These are phyloP conservation scores for Ptychadena robeensis DNA, from an alignment of 2,797 vertebrate species.

Conservation along the genomic window DNA sequence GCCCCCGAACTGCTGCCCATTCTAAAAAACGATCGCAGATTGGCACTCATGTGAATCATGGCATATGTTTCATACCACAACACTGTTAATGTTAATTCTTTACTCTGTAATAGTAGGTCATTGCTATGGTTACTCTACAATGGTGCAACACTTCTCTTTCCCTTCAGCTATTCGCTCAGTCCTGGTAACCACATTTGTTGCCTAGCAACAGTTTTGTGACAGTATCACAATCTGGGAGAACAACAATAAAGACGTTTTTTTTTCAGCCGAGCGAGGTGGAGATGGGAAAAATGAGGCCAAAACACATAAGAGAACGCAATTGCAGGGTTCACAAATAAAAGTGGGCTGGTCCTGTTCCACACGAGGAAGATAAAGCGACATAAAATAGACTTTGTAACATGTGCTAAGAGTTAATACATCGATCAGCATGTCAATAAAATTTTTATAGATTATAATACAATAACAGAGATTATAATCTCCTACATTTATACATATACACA, in stretches of 20 bases:
- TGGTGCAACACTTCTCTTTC: constrained; percentile 81
- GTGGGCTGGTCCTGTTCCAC: neutral
- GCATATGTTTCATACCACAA: constrained; percentile 78
- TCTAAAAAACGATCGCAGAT: neutral
- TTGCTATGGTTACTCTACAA: constrained; percentile 85
- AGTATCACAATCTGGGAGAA: constrained; percentile 78
- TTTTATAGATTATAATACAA: too few species aligned
- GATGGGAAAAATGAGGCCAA: constrained; percentile 38
- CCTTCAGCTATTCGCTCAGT: constrained; percentile 81
- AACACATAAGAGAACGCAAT: constrained; percentile 23
- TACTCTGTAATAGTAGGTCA: constrained; percentile 82
- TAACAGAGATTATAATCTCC: too few species aligned
- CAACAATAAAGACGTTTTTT: constrained; percentile 76
- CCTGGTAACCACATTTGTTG: constrained; percentile 82
- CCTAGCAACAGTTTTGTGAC: constrained; percentile 87
- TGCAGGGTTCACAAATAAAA: constrained; percentile 17
- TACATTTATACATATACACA: too few species aligned
- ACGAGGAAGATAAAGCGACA: neutral
- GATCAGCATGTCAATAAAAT: neutral
- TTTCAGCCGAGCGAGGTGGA: constrained; percentile 44
- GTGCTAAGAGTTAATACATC: neutral
- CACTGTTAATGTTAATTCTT: constrained; percentile 83
- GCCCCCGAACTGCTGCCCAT: constrained; percentile 65
- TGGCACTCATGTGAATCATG: constrained; percentile 69
- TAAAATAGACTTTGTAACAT: neutral